phyloP scores from a whole-genome alignment of 2,797 vertebrate genomes.

The Schizopygopsis pylzovi region DNA sequence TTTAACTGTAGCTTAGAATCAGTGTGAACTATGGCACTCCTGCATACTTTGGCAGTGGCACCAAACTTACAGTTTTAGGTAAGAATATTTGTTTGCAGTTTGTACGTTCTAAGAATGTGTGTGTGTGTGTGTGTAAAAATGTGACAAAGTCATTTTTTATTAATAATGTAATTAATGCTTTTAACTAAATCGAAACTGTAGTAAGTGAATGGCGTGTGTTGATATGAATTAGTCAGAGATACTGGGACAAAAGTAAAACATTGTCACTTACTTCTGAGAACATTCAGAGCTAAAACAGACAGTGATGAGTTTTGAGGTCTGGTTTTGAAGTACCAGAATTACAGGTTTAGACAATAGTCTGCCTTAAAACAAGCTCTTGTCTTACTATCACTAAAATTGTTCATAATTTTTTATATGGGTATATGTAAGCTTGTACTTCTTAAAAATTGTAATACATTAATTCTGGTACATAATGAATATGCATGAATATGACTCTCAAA shows the following conservation, averaged over 20 bases:
- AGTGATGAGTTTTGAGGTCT: neutral
- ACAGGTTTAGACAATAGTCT: slow-evolving; percentile 61
- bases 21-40: slow-evolving; percentile 62
- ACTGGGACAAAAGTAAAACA: neutral
- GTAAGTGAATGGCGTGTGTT: neutral
- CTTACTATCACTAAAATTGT: neutral
- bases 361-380: neutral
- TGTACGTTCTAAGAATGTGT: neutral
- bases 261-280: neutral
- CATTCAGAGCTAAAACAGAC: neutral
- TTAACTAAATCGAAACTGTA: neutral
- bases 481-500: neutral
- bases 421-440: neutral
- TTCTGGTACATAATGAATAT: neutral
- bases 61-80: slow-evolving; percentile 71
- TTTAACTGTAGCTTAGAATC: slow-evolving; percentile 58
- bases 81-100: slow-evolving; percentile 17
- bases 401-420: neutral
- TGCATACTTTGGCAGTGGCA: slow-evolving; percentile 75
- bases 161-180: neutral
- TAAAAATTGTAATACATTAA: neutral
- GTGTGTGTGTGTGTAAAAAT: neutral
- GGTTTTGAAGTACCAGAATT: slow-evolving; percentile 61
- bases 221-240: neutral
- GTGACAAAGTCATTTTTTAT: neutral